These are phyloP conservation scores for Venustaconcha ellipsiformis DNA, from an alignment of 1,140 invertebrate genomes.

Conservation along the genomic window DNA sequence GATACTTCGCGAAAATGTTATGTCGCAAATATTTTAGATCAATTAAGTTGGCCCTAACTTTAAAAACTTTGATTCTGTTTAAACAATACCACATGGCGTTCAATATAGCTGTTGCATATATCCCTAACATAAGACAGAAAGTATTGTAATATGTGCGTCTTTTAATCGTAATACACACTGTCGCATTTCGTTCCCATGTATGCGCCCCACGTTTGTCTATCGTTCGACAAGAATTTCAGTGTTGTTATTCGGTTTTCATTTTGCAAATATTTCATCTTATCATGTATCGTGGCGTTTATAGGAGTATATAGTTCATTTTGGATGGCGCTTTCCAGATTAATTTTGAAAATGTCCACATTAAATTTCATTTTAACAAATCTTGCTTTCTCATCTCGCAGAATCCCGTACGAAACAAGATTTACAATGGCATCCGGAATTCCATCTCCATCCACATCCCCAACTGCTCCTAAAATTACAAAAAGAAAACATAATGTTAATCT, in stretches of 20 bases:
- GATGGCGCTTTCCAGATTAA: conserved; percentile 43
- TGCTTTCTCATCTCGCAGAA: conserved; percentile 44
- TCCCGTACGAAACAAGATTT: conserved; percentile 42
- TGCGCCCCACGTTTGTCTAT: conserved; percentile 62
- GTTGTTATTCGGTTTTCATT: conserved; percentile 42
- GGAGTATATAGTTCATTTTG: conserved; percentile 26
- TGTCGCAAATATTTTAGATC: too few species aligned
- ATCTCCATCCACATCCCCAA: conserved; percentile 59
- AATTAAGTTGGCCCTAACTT: too few species aligned
- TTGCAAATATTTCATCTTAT: conserved; percentile 29
- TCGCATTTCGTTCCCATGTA: conserved; percentile 66
- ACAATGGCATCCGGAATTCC: conserved; percentile 50
- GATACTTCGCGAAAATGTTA: too few species aligned
- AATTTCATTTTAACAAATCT: conserved; percentile 50
- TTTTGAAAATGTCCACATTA: conserved; percentile 44
- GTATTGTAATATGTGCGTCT: too few species aligned
- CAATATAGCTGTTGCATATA: too few species aligned
- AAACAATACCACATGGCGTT: too few species aligned
- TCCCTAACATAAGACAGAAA: too few species aligned
- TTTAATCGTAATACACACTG: conserved; percentile 29
- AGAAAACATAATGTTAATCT: not conserved
- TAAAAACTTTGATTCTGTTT: too few species aligned
- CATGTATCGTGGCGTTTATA: conserved; percentile 41
- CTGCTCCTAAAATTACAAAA: conserved; percentile 40
- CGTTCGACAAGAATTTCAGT: conserved; percentile 52